Evolutionary conservation across 2,113 vertebrate species (phyloP).

Genomic region (Lagopus leucura): DNA sequence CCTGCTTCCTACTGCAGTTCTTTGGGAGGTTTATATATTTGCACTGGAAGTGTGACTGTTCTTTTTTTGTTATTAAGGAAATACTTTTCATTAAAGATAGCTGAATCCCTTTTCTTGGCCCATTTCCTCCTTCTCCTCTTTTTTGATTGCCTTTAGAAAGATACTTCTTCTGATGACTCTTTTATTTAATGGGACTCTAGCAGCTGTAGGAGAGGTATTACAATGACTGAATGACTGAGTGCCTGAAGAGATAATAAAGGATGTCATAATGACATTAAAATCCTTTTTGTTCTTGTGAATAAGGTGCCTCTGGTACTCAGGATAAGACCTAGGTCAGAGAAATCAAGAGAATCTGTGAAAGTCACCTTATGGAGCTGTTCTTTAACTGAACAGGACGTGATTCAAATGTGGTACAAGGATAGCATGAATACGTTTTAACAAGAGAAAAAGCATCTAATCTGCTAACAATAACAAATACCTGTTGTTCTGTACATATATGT

Average conservation of each 20-base stretch:
- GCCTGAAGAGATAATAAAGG: conserved; percentile 31
- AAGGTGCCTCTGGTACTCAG: background rate
- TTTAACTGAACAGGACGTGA: background rate
- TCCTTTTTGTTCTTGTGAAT: conserved; percentile 12
- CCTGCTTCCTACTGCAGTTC: background rate
- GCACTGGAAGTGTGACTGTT: background rate
- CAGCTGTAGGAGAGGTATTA: conserved; percentile 23
- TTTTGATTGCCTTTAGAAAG: background rate
- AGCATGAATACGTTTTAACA: background rate
- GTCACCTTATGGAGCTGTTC: background rate
- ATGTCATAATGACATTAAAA: conserved; percentile 14
- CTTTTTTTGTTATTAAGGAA: background rate
- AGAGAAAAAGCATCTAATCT: conserved; percentile 5
- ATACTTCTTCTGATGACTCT: background rate
- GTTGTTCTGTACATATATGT: background rate
- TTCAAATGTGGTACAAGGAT: background rate
- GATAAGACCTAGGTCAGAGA: background rate
- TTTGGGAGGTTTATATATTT: background rate
- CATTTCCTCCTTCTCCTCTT: background rate
- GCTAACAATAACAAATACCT: background rate
- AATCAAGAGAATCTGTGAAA: conserved; percentile 3
- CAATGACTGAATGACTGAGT: conserved; percentile 10
- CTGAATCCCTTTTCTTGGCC: background rate
- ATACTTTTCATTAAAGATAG: background rate
- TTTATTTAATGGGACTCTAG: background rate